Evolutionary conservation across 2,888 invertebrate genomes (phyloP).

Genomic region (Apamea epomidion): DNA sequence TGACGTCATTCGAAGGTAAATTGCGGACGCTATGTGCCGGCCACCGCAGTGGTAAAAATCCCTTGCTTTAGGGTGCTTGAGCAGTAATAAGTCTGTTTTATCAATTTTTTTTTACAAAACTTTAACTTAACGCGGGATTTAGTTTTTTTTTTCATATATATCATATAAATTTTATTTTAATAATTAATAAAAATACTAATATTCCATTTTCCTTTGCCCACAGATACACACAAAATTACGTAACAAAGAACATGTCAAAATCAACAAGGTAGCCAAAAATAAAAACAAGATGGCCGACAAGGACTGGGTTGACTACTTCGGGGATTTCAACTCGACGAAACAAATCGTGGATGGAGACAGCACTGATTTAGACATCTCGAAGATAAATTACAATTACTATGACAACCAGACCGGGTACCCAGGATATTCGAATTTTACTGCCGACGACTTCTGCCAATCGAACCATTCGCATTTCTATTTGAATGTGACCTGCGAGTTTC

Average conservation of each 20-base stretch:
- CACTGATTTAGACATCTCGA: slow-evolving; percentile 64
- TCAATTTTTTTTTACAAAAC: background rate
- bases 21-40: background rate
- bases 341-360: slow-evolving; percentile 53
- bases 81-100: background rate
- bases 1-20: background rate
- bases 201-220: slow-evolving; percentile 44
- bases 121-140: background rate
- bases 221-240: slow-evolving; percentile 50
- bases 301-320: slow-evolving; percentile 81
- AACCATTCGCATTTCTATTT: slow-evolving; percentile 87
- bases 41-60: background rate
- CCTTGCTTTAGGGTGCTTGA: background rate
- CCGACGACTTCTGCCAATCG: slow-evolving; percentile 84
- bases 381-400: slow-evolving; percentile 71
- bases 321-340: slow-evolving; percentile 72
- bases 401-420: slow-evolving; percentile 76
- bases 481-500: slow-evolving; percentile 93
- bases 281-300: slow-evolving; percentile 81
- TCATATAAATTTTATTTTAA: background rate
- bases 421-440: slow-evolving; percentile 81
- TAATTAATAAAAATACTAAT: slow-evolving; percentile 1
- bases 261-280: slow-evolving; percentile 39
- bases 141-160: background rate
- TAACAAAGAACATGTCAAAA: slow-evolving; percentile 52